Evolutionary conservation across 2,113 vertebrate genomes (phyloP), one percentile per base, ranked within the genome.

Genomic region (Pachycephala philippinensis): DNA sequence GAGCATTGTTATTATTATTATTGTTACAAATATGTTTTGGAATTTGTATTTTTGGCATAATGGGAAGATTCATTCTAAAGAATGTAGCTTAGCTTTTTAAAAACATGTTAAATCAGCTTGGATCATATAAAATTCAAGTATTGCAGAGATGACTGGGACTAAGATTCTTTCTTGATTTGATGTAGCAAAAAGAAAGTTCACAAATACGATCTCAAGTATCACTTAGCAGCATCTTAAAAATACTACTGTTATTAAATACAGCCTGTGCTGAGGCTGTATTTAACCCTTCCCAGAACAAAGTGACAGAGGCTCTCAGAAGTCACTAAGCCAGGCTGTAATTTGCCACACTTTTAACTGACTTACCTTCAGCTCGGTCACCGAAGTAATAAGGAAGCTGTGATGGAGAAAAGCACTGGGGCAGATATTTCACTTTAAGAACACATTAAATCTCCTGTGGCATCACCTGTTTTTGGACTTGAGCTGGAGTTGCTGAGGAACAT

Each of bases 1-100:
- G 16, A 87, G 37, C 42, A 70, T 53, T 82, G 56, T 59, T 69
- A 35, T 50, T 59, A 49, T 76, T 68, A 31, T 61, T 75, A 64
- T 63, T 72, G 85, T 56, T 89, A 95, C 40, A 94, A 77, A 90
- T 85, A 52, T 19, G 68, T 70, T 63, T 82, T 83, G 63, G 87
- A 90, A 96, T 88, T 85, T 40, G 30, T 83, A 21, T 57, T 88
- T 89, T 74, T 93, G 74, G 84, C 87, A 61, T 76, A 76, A 82
- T 42, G 80, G 21, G 66, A 68, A 83, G 50, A 50, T 39, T 64
- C 9, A 40, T 30, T 53, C 42, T 70, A 72, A 87, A 85, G 74
- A 90, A 88, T 26, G 59, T 13, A 68, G 54, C 52, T 93, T 20
- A n/a, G 63, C 22, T 85, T 60, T 68, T 27, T 13, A 1, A 79